Evolutionary conservation across 2,888 invertebrate species (phyloP), one percentile per base, ranked within the genome.

Genomic region (Trichogramma dendrolimi): DNA sequence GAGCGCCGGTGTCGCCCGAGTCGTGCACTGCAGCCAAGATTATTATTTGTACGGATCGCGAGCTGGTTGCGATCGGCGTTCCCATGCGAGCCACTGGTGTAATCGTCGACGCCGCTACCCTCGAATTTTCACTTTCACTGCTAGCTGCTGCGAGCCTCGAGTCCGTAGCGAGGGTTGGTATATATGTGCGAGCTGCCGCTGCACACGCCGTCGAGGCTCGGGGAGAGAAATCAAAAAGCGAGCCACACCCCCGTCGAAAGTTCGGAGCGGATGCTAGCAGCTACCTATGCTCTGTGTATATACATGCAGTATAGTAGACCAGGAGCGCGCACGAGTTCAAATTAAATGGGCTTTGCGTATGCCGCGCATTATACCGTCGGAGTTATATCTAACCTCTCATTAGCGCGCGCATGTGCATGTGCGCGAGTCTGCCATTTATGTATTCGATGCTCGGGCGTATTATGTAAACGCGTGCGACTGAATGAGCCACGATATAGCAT

Each of bases 311-410:
- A 27, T 27, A 2, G 27, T 27, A 27, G 27, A 27, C 27, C 3
- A 27, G 27, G 27, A 68, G 70, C 71, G 70, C 42, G 55, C 27
- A 75, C 73, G 73, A 73, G 73, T 75, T 74, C 72, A 75, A 74
- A 75, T 78, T 78, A 78, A 78, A 78, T 72, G 73, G 70, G 70
- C 70, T 27, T 27, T 27, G 27, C 27, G 27, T 72, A 71, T 69
- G 71, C 46, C 51, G 50, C 57, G 54, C 58, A 50, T 61, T 57
- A 61, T 60, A 61, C 59, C 61, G 56, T 53, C 71, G 75, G 70
- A 75, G 75, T 79, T 79, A 79, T 79, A 78, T 72, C 77, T 78
- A 79, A 78, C 79, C 79, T 75, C 73, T 78, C 72, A 79, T 78
- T 79, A 79, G 73, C 72, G 14, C 70, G 72, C 75, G 78, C 76